These are phyloP conservation scores for Zygaena filipendulae DNA, from an alignment of 2,888 invertebrate species.

Conservation along the genomic window DNA sequence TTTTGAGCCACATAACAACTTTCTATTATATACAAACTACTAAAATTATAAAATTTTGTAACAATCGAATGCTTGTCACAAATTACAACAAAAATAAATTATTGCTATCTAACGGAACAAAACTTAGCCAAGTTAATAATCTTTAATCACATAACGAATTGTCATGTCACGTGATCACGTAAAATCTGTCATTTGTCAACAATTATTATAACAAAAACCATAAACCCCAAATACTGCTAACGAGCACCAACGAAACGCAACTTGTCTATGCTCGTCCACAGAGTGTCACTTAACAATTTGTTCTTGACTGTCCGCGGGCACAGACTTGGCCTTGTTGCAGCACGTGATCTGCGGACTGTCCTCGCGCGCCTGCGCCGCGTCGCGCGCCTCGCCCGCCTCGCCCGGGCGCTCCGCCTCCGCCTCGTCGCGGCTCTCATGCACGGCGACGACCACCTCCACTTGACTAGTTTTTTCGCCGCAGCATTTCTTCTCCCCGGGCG, in stretches of 20 bases:
- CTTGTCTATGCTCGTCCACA: not conserved
- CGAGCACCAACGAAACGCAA: not conserved
- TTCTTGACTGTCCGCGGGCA: constrained; percentile 46
- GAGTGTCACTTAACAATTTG: constrained; percentile 33
- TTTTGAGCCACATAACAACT: constrained; percentile 3
- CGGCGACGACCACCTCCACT: constrained; percentile 15
- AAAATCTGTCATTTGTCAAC: no score
- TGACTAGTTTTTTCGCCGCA: constrained; percentile 24
- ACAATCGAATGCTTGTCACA: no score
- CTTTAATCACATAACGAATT: no score
- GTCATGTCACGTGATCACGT: no score
- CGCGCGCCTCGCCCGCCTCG: constrained; percentile 7
- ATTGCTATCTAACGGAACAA: no score
- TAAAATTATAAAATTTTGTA: no score
- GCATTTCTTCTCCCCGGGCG: constrained; percentile 25
- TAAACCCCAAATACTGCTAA: no score
- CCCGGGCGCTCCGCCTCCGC: constrained; percentile 20
- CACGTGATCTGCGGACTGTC: constrained; percentile 49
- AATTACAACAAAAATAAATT: no score
- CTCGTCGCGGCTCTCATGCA: constrained; percentile 25
- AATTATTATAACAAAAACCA: no score
- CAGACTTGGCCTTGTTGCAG: constrained; percentile 32
- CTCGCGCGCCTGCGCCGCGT: constrained; percentile 28
- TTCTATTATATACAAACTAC: no score
- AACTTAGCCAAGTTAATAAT: no score